Evolutionary conservation across 2,888 invertebrate genomes (phyloP).

Genomic region (Epirrhoe alternata): DNA sequence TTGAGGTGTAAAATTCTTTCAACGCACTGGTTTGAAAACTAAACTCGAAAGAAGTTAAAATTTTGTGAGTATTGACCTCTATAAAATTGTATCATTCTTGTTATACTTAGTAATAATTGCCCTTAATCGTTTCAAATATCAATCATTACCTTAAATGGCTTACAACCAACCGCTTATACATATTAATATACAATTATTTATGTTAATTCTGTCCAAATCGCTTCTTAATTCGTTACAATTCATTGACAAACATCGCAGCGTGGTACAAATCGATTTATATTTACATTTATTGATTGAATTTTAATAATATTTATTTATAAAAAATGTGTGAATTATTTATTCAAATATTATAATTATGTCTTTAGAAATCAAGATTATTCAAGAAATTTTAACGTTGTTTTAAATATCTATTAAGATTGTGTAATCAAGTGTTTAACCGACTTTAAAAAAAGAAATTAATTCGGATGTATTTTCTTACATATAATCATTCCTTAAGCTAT

Average conservation of each 20-base stretch:
- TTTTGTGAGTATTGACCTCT: too few relatives aligned
- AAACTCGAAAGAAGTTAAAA: too few relatives aligned
- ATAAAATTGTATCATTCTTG: not conserved
- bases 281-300: conserved; percentile 26
- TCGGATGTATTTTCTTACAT: too few relatives aligned
- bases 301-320: conserved; percentile 16
- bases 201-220: conserved; percentile 10
- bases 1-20: too few relatives aligned
- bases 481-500: too few relatives aligned
- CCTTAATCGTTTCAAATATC: not conserved
- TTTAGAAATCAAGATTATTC: not conserved
- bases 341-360: conserved; percentile 20
- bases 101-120: not conserved
- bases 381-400: conserved; percentile 6
- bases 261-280: conserved; percentile 26
- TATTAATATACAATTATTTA: conserved; percentile 9
- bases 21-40: too few relatives aligned
- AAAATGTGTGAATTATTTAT: conserved; percentile 32
- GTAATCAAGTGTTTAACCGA: not conserved
- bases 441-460: not conserved
- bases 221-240: conserved; percentile 23
- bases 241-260: conserved; percentile 24
- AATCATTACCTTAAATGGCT: not conserved
- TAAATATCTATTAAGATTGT: conserved; percentile 4
- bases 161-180: conserved; percentile 2